Conservation (phyloP, 2,797 vertebrate species). For the Poeciliopsis presidionis region DNA sequence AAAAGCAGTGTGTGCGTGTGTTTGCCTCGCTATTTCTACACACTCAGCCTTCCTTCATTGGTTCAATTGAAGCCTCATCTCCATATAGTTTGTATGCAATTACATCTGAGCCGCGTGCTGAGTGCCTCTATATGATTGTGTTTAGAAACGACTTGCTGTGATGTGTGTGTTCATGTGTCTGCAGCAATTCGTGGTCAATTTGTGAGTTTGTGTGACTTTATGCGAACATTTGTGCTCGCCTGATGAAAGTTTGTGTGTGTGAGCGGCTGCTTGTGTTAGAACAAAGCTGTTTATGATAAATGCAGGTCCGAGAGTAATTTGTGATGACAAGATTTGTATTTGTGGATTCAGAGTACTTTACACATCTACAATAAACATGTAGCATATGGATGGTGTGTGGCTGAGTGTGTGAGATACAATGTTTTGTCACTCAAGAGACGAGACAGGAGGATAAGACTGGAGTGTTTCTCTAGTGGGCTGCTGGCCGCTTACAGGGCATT, state of each 20-base stretch:
- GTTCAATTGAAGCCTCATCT: slow-evolving; percentile 77
- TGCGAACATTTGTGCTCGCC: slow-evolving; percentile 21
- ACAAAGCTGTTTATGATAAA: slow-evolving; percentile 34
- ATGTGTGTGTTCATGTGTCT: slow-evolving; percentile 28
- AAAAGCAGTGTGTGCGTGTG: slow-evolving; percentile 29
- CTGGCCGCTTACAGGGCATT: slow-evolving; percentile 25
- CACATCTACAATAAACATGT: slow-evolving; percentile 46
- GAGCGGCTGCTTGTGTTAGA: slow-evolving; percentile 37
- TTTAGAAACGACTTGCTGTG: slow-evolving; percentile 51
- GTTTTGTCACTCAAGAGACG: background rate
- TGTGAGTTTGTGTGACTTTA: slow-evolving; percentile 35
- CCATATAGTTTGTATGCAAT: slow-evolving; percentile 78
- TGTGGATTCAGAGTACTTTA: slow-evolving; percentile 20
- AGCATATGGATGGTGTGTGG: slow-evolving; percentile 10
- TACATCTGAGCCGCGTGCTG: slow-evolving; percentile 66
- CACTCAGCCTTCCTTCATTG: slow-evolving; percentile 60
- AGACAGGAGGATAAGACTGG: slow-evolving; percentile 39
- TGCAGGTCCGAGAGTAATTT: slow-evolving; percentile 25
- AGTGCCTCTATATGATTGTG: slow-evolving; percentile 72
- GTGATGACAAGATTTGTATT: slow-evolving; percentile 26
- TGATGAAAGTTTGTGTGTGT: slow-evolving; percentile 25
- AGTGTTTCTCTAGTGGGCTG: slow-evolving; percentile 63
- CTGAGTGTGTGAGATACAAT: slow-evolving; percentile 3
- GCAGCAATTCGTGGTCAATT: slow-evolving; percentile 39
- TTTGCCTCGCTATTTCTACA: slow-evolving; percentile 49